Evolutionary conservation across 2,113 vertebrate genomes (phyloP), one percentile per base, ranked within the genome.

Genomic region (Siniperca chuatsi): DNA sequence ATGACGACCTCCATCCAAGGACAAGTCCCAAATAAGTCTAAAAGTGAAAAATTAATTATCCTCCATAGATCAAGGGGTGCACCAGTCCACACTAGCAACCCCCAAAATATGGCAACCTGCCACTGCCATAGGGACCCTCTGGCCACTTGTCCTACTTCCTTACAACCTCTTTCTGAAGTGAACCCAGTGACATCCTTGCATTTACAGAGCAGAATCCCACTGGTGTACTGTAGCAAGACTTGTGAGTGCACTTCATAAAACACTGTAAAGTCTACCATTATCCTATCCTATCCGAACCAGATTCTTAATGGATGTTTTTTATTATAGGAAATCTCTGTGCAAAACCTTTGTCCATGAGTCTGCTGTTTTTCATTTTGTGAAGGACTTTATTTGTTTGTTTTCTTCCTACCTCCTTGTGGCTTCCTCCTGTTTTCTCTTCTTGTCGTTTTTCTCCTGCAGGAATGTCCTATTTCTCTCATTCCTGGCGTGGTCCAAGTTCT

Each of bases 401-500:
- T 55, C 65, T 23, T 66, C 90, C 92, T 96, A 99, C 98, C 98
- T 97, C 95, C 97, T 98, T 96, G 98, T 98, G 94, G 97, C 97
- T 96, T 98, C 98, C 93, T 98, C 98, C 95, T 99, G 97, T 93
- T 97, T 98, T 89, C 97, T 96, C 77, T 98, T 97, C 93, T 99
- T 99, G 92, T 99, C 97, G 80, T 97, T 98, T 95, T 99, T 99
- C 92, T 99, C 98, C 94, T 98, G 97, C 94, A 98, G 95, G 92
- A 97, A 98, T 87, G 96, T 96, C 95, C 97, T 95, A 91, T 98
- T 98, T 81, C 97, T 97, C 95, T 99, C 98, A 94, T 98, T 99
- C 95, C 98, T 97, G 95, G 97, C 93, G 85, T 97, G 97, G 92
- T 98, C 97, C 78, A 93, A 76, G 81, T 98, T 99, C 92, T 99